phyloP scores from a whole-genome alignment of 1,140 invertebrate genomes.

The Sarcophaga peregrina region DNA sequence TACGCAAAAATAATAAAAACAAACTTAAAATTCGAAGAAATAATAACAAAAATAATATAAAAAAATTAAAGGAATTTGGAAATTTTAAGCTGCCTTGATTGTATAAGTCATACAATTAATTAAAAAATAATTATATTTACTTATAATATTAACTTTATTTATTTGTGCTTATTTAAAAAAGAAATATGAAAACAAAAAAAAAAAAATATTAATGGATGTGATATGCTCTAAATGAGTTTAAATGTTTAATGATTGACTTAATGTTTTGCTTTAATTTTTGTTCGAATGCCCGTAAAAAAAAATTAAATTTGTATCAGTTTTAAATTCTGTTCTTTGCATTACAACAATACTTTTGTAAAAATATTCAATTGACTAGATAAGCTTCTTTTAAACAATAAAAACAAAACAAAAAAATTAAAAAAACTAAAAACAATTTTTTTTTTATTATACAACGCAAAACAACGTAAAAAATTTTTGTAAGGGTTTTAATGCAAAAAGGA shows the following conservation, averaged over 20 bases:
- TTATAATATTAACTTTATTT: constrained; percentile 1
- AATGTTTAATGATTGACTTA: background rate
- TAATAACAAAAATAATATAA: constrained; percentile 26
- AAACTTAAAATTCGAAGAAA: constrained; percentile 7
- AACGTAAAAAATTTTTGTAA: background rate
- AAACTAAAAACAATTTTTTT: background rate
- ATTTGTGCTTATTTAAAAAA: constrained; percentile 8
- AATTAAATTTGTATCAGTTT: background rate
- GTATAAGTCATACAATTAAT: background rate
- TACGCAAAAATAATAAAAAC: constrained; percentile 1
- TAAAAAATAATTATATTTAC: background rate
- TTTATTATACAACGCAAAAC: background rate
- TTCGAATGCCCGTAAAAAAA: background rate
- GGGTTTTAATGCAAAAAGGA: background rate
- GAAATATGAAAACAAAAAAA: background rate
- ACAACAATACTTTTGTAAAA: constrained; percentile 25
- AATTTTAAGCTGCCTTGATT: background rate
- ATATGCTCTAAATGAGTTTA: constrained; percentile 2
- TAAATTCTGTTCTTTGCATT: constrained; percentile 20
- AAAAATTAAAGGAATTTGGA: background rate
- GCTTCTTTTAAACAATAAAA: constrained; percentile 19
- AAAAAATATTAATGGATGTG: background rate
- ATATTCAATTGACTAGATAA: constrained; percentile 41
- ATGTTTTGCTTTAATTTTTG: background rate
- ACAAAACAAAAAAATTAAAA: constrained; percentile 1